Conservation (phyloP, 2,888 invertebrate genomes). For the Yponomeuta sedellus region DNA sequence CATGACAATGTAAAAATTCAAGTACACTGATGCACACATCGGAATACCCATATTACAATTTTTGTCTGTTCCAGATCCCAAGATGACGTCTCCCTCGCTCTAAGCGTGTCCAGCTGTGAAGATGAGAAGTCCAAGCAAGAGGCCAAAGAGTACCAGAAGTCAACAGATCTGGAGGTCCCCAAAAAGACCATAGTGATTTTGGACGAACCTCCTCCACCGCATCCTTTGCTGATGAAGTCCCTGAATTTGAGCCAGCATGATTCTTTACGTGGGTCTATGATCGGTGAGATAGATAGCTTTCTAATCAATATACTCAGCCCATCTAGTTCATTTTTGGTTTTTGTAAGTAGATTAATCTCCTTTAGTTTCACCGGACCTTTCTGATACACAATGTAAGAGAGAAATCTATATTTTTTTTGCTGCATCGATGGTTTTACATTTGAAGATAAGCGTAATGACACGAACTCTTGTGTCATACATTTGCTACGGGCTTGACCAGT, state of each 20-base stretch:
- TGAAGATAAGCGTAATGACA: no score
- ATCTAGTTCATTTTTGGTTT: no score
- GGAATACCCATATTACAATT: neutral
- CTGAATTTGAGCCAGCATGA: slow-evolving; percentile 65
- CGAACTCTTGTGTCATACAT: no score
- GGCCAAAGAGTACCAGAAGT: slow-evolving; percentile 33
- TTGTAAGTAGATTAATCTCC: no score
- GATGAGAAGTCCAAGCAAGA: slow-evolving; percentile 67
- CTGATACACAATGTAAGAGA: no score
- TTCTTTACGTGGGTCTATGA: slow-evolving; percentile 57
- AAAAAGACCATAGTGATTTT: slow-evolving; percentile 60
- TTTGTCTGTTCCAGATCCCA: slow-evolving; percentile 50
- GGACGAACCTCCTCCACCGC: slow-evolving; percentile 62
- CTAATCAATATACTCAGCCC: no score
- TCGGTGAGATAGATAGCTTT: slow-evolving; percentile 44
- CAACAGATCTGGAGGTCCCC: slow-evolving; percentile 40
- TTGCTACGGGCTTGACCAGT: no score
- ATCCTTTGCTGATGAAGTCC: slow-evolving; percentile 70
- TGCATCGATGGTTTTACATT: no score
- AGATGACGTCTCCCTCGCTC: slow-evolving; percentile 68
- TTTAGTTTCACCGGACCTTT: no score
- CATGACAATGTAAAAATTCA: no score
- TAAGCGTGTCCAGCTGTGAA: slow-evolving; percentile 71
- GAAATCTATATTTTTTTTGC: no score
- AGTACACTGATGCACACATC: no score